phyloP scores from a whole-genome alignment of 2,797 vertebrate species.

The Typhlichthys eigenmanni region DNA sequence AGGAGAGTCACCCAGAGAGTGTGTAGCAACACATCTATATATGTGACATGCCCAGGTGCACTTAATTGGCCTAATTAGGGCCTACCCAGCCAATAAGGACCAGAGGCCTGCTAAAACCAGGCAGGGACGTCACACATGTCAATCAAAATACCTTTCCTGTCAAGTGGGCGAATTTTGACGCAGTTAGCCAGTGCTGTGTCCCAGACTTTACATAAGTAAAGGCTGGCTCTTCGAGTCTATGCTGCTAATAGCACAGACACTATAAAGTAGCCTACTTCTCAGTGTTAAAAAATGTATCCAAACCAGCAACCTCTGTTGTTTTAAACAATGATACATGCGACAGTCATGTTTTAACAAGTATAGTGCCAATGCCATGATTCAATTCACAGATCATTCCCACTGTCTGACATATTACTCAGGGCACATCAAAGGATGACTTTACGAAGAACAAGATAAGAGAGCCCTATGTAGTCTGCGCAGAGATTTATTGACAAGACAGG shows the following conservation, averaged over 20 bases:
- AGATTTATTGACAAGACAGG: slow-evolving; percentile 53
- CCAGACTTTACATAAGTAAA: too few relatives aligned
- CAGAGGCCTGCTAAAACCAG: too few relatives aligned
- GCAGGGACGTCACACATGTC: too few relatives aligned
- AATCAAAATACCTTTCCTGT: too few relatives aligned
- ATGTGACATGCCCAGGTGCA: too few relatives aligned
- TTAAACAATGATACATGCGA: slow-evolving; percentile 21
- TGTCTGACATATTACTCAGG: background rate
- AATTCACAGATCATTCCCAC: slow-evolving; percentile 19
- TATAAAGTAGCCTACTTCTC: background rate
- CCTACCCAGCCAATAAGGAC: too few relatives aligned
- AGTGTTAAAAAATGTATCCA: background rate
- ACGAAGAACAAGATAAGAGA: slow-evolving; percentile 26
- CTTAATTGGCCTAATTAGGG: too few relatives aligned
- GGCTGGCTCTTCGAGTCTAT: too few relatives aligned
- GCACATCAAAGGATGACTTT: slow-evolving; percentile 51
- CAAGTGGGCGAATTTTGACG: too few relatives aligned
- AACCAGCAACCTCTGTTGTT: background rate
- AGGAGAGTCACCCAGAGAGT: too few relatives aligned
- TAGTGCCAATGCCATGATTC: slow-evolving; percentile 6
- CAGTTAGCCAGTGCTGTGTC: too few relatives aligned
- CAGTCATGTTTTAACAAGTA: slow-evolving; percentile 15
- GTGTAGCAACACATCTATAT: too few relatives aligned
- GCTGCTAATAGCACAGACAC: background rate
- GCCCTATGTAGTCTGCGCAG: slow-evolving; percentile 10